Evolutionary conservation across 2,888 invertebrate species (phyloP), one percentile per base, ranked within the genome.

Genomic region (Bembecia ichneumoniformis): DNA sequence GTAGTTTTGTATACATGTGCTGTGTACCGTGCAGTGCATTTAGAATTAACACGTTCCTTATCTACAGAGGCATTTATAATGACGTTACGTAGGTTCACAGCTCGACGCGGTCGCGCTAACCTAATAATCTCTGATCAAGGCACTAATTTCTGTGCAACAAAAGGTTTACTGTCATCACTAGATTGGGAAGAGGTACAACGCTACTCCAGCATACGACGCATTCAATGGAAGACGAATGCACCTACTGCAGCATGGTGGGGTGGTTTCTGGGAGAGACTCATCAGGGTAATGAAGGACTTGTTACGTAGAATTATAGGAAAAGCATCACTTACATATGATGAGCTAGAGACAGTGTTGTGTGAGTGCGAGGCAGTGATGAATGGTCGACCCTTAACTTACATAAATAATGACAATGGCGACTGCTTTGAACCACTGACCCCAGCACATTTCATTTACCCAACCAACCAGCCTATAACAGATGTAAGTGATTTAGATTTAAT

Each of bases 201-300:
- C 46, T n/a, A 36, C n/a, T 50, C 47, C 5, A 46, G 46, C 5
- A 43, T 51, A 9, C 45, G 40, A 1, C 46, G 17, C 3, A 49
- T 51, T 16, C 3, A 14, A n/a, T 51, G 51, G 51, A 49, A 49
- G 17, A 47, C 49, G 47, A 53, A 51, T 14, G 51, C 49, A 11
- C 51, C 54, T 9, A 46, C 52, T n/a, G 54, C 54, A 11, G 50
- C 51, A 17, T 54, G 54, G 54, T 53, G 53, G 51, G 51, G 51
- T 11, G 53, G 49, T 9, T 53, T 35, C 13, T 54, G 47, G 50
- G 54, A 55, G 20, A 43, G 52, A 7, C 50, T 55, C 3, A 52
- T 55, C 3, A 16, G 52, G 2, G 48, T 52, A 1, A 35, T 55
- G 48, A 50, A 49, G 46, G 52, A 52, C 35, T 35, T 48, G 1